These are phyloP conservation scores for Pinctada fucata DNA, from an alignment of 2,888 invertebrate species.

Conservation along the genomic window DNA sequence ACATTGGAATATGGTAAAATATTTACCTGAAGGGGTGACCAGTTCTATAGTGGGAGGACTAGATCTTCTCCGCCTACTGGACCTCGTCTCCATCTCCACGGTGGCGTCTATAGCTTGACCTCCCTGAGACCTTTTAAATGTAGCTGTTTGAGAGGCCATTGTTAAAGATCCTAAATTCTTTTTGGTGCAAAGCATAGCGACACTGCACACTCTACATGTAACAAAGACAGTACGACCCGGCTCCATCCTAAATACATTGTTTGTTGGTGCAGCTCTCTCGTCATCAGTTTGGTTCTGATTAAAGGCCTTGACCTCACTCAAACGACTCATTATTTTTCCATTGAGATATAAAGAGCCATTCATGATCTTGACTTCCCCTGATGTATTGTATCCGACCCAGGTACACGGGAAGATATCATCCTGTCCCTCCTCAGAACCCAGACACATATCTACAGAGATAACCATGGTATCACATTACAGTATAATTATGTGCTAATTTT, in stretches of 20 bases:
- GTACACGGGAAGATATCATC: slow-evolving; percentile 43
- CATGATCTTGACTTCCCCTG: slow-evolving; percentile 31
- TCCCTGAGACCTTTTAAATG: not conserved
- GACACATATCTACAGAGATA: slow-evolving; percentile 8
- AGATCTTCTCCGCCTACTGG: slow-evolving; percentile 32
- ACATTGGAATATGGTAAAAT: no score
- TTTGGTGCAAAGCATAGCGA: slow-evolving; percentile 33
- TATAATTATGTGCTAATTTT: no score
- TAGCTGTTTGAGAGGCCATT: not conserved
- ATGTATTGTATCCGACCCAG: slow-evolving; percentile 31
- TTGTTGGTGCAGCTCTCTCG: not conserved
- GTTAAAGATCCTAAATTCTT: slow-evolving; percentile 20
- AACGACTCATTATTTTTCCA: not conserved
- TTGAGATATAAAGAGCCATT: slow-evolving; percentile 30
- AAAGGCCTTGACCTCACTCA: slow-evolving; percentile 15
- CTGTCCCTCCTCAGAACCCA: slow-evolving; percentile 16
- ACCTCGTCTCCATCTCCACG: not conserved
- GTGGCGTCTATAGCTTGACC: not conserved
- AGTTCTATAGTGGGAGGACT: slow-evolving; percentile 18
- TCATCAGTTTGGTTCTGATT: slow-evolving; percentile 25
- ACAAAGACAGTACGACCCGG: slow-evolving; percentile 45
- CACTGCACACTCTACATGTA: slow-evolving; percentile 40
- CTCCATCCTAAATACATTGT: slow-evolving; percentile 38
- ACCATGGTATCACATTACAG: no score
- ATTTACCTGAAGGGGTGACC: slow-evolving; percentile 35